phyloP scores from a whole-genome alignment of 2,113 vertebrate species.

The Uria lomvia region DNA sequence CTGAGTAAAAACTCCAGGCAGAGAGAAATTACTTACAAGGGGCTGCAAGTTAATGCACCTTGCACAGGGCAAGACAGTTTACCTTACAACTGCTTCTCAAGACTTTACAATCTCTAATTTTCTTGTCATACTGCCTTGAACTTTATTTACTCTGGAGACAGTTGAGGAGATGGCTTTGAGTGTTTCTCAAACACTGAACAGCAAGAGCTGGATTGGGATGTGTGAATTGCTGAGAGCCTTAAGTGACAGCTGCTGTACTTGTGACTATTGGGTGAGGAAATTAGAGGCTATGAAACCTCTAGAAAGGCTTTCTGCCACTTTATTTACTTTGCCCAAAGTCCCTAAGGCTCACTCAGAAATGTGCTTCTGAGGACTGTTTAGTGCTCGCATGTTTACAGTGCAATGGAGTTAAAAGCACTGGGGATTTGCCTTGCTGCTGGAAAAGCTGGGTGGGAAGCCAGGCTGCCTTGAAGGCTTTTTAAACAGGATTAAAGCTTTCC shows the following conservation, averaged over 20 bases:
- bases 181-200: constrained; percentile 15
- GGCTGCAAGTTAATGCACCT: not conserved
- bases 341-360: constrained; percentile 3
- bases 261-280: constrained; percentile 40
- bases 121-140: not conserved
- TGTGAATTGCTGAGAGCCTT: constrained; percentile 45
- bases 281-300: constrained; percentile 37
- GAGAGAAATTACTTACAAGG: not conserved
- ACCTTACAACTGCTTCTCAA: not conserved
- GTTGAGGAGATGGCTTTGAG: constrained; percentile 7
- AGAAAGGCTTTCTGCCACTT: constrained; percentile 20
- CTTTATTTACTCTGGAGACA: constrained; percentile 42
- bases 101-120: constrained; percentile 25
- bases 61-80: not conserved
- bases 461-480: constrained; percentile 3
- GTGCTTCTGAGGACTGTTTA: not conserved
- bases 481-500: constrained; percentile 27
- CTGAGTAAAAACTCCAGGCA: not conserved
- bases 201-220: not conserved
- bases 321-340: constrained; percentile 10
- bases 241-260: constrained; percentile 36
- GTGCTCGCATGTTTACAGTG: not conserved
- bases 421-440: constrained; percentile 28
- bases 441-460: constrained; percentile 9
- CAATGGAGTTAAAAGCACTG: constrained; percentile 49